phyloP scores from a whole-genome alignment of 2,797 vertebrate species.

The Aeoliscus strigatus region DNA sequence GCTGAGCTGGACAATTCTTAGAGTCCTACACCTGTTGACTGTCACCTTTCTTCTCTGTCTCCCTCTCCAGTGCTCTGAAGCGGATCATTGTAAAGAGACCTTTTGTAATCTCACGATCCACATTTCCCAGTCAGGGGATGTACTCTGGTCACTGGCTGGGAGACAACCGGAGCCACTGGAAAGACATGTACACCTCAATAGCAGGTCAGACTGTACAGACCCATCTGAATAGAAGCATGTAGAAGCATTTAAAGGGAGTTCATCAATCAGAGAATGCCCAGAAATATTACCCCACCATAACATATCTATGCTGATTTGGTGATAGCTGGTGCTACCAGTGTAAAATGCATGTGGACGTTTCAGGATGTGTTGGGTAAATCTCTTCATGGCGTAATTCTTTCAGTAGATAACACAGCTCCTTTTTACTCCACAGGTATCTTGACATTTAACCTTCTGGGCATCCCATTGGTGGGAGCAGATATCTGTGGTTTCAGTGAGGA shows the following conservation, averaged over 20 bases:
- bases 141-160: conserved; percentile 90
- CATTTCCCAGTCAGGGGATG: conserved; percentile 84
- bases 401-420: too few relatives aligned
- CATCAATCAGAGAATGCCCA: too few relatives aligned
- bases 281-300: too few relatives aligned
- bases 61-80: conserved; percentile 74
- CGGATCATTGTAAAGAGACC: conserved; percentile 77
- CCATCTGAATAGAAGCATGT: too few relatives aligned
- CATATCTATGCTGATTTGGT: too few relatives aligned
- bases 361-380: too few relatives aligned
- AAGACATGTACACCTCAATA: conserved; percentile 83
- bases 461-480: conserved; percentile 83
- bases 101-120: conserved; percentile 86
- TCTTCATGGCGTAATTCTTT: too few relatives aligned
- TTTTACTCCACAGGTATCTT: conserved; percentile 71
- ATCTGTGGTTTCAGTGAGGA: conserved; percentile 82
- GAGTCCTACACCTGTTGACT: not conserved
- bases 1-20: not conserved
- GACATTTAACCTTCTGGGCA: conserved; percentile 86
- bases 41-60: not conserved
- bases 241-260: too few relatives aligned
- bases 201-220: conserved; percentile 67
- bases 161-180: conserved; percentile 86
- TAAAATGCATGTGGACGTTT: too few relatives aligned
- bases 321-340: too few relatives aligned